A percentile compares a stretch with the other conserved stretches of the same genome.
Conservation (phyloP, 2,797 vertebrate genomes). For the Hylomyscus alleni region DNA sequence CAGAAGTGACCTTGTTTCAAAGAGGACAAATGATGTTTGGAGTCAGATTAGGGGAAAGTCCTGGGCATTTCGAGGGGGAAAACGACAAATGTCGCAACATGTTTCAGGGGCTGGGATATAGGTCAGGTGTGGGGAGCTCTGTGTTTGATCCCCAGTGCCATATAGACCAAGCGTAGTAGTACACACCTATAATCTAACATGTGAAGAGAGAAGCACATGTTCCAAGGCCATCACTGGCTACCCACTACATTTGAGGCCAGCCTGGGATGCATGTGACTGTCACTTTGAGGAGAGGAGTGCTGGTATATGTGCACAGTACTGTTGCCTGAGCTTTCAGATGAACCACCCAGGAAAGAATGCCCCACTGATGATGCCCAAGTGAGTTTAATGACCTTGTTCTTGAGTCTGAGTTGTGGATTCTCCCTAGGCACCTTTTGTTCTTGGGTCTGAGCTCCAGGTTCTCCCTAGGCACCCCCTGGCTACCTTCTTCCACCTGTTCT, state of each 20-base stretch:
- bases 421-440: not conserved
- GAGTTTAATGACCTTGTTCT: not conserved
- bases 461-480: slow-evolving; percentile 91
- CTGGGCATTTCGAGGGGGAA: slow-evolving; percentile 69
- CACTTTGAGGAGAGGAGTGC: not conserved
- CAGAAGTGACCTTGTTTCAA: slow-evolving; percentile 21
- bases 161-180: not conserved
- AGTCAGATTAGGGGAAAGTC: slow-evolving; percentile 69
- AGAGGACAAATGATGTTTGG: slow-evolving; percentile 26
- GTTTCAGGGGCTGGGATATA: not conserved
- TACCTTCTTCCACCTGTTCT: slow-evolving; percentile 93
- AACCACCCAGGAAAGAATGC: accelerated
- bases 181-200: not conserved
- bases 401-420: not conserved
- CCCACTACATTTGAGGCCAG: not conserved
- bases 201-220: not conserved
- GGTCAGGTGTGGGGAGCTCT: not conserved
- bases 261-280: not conserved
- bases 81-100: not conserved
- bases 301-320: not conserved
- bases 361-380: not conserved
- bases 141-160: not conserved
- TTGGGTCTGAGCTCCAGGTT: not conserved
- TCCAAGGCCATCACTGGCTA: not conserved
- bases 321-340: not conserved